phyloP scores from a whole-genome alignment of 2,797 vertebrate species.

The Urocyon cinereoargenteus region DNA sequence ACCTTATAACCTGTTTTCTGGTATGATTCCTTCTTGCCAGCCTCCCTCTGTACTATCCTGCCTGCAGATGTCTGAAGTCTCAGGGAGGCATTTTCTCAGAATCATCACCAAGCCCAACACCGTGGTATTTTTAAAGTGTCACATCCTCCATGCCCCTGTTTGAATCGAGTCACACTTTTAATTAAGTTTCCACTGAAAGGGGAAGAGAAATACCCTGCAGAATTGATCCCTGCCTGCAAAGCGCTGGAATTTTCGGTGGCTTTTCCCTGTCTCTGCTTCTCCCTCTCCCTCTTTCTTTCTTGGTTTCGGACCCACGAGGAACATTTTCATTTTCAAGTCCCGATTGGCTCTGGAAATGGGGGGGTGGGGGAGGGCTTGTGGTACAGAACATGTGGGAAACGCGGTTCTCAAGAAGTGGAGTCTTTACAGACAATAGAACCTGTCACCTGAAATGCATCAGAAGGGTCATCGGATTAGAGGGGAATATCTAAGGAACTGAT shows the following conservation, averaged over 20 bases:
- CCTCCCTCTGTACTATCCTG: not conserved
- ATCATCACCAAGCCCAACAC: not conserved
- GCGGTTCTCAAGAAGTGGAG: not conserved
- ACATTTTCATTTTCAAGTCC: not conserved
- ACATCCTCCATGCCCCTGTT: constrained; percentile 68
- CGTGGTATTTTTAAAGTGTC: constrained; percentile 73
- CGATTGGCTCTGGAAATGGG: not conserved
- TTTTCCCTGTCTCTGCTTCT: not conserved
- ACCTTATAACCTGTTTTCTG: fast-evolving
- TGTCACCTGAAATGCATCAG: not conserved
- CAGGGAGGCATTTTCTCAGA: constrained; percentile 42
- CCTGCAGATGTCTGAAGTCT: not conserved
- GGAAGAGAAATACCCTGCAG: not conserved
- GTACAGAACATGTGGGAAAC: not conserved
- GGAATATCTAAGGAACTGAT: not conserved
- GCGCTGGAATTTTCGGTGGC: not conserved
- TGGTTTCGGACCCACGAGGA: not conserved
- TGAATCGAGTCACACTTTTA: constrained; percentile 67
- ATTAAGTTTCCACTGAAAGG: constrained; percentile 65
- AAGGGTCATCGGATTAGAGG: not conserved
- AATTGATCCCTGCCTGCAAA: constrained; percentile 1
- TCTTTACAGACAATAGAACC: not conserved
- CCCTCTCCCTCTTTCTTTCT: fast-evolving
- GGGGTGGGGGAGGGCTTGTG: too few relatives aligned
- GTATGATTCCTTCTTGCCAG: not conserved